phyloP scores from a whole-genome alignment of 2,797 vertebrate genomes.

The Melopsittacus undulatus region DNA sequence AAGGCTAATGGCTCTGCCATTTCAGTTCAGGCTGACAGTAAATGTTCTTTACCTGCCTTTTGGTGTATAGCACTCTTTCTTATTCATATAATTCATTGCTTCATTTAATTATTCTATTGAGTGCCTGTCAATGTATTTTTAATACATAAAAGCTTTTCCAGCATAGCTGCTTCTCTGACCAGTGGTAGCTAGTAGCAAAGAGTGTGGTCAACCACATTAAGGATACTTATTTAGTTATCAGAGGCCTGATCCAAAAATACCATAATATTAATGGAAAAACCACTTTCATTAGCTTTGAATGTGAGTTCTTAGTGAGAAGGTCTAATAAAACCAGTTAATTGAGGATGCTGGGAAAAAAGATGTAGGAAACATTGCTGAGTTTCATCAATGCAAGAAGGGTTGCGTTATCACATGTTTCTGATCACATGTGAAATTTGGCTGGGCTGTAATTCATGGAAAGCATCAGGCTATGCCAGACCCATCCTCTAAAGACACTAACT shows the following conservation, averaged over 20 bases:
- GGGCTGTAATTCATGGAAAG: not conserved
- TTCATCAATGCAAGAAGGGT: not conserved
- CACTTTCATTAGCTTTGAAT: not conserved
- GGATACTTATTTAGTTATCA: not conserved
- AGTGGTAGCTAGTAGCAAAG: not conserved
- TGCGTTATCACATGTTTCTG: not conserved
- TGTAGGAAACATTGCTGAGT: not conserved
- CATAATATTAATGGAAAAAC: not conserved
- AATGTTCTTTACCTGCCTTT: not conserved
- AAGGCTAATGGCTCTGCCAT: not conserved
- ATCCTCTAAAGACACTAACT: not conserved
- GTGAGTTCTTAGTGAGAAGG: not conserved
- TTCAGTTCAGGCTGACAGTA: not conserved
- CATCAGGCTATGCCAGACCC: not conserved
- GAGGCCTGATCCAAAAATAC: not conserved
- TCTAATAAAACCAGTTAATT: not conserved
- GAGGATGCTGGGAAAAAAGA: not conserved
- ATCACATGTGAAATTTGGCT: not conserved
- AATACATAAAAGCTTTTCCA: constrained; percentile 36
- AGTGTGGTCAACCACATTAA: not conserved
- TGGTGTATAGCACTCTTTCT: not conserved
- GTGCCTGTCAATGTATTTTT: constrained; percentile 44
- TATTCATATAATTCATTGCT: constrained; percentile 33
- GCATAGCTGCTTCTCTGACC: not conserved
- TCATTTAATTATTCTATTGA: constrained; percentile 53